Base-by-base conservation (phyloP, 2,113 vertebrate species). In the Scatophagus argus region DNA sequence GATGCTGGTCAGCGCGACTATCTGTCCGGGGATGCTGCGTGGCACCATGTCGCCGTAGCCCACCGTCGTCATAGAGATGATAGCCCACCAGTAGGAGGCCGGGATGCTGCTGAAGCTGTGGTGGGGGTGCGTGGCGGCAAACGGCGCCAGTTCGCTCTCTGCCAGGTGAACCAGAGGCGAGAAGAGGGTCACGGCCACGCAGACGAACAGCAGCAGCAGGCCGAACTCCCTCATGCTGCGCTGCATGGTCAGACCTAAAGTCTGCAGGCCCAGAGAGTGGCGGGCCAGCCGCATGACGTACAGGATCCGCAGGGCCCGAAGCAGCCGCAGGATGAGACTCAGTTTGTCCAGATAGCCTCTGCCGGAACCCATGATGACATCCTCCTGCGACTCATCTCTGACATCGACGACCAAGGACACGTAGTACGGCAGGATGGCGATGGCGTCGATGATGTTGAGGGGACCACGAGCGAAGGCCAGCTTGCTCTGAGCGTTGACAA, bases 31-130 rank as follows among this genome's bases (percentile, higher is more conserved):
- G 49, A 99, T 94, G 4, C 97, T 99, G 36, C 95, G 93, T 0
- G 98, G 98, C 21, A 99, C 97, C 98, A 99, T 99, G 88, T 99
- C 98, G 0, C 98, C 98, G 0, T 99, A 99, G 23, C 98, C 98
- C 56, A 99, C 98, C 0, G 98, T 99, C 0, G 98, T 99, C 98
- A 99, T 99, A 67, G 98, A 99, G 90, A 99, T 99, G 92, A 99
- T 96, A 52, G 98, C 97, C 98, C 98, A 99, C 98, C 98, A 99
- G 68, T 98, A 99, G 0, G 97, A 97, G 5, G 97, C 97, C 0
- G 98, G 98, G 79, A 99, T 98, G 92, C 98, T 99, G 80, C 96
- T 98, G 84, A 99, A 99, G 62, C 97, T 94, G 59, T 97, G 90
- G 5, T 92, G 95, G 16, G 95, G 95, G 46, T 94, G 93, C 5